Evolutionary conservation across 2,113 vertebrate genomes (phyloP), one percentile per base, ranked within the genome.

Genomic region (Notothenia rossii): DNA sequence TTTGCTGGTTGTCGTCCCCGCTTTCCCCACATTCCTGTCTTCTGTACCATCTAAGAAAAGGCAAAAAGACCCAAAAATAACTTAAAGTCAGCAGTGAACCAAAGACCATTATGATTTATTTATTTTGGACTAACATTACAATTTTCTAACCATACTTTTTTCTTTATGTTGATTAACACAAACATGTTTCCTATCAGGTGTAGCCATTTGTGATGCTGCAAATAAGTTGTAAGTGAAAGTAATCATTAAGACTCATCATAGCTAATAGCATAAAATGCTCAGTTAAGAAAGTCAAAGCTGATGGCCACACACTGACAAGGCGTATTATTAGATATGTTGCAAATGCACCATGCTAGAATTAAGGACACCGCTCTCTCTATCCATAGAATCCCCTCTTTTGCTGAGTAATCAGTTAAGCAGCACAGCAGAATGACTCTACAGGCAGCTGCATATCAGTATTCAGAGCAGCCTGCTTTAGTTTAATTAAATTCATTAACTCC

Each of bases 401-500:
- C 48, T n/a, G 20, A 25, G 53, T 22, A n/a, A 48, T 40, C 53
- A 54, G 63, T n/a, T 12, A 10, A 40, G 54, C 61, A 62, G 50
- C 7, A 1, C 2, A 7, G 59, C 46, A 5, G 43, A 10, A 4
- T 8, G 43, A 66, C 53, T 36, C 10, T 49, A 18, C 22, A 68
- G 29, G 8, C 22, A 68, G 56, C 20, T 33, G 11, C 7, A 48
- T 13, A 3, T 77, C 36, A 68, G 72, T 45, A 81, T 81, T 77
- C 61, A 61, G 66, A 58, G 69, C 69, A 72, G 65, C 20, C 43
- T 55, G 25, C n/a, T 40, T 40, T 40, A 40, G 36, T 40, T 40
- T 18, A 60, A 62, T 58, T 67, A 17, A 86, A 81, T 69, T 60
- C 18, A 60, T 70, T 55, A 59, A 63, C 67, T 69, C 48, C 1